Base-by-base conservation (phyloP, 2,888 invertebrate genomes). In the Eugnorisma glareosa region DNA sequence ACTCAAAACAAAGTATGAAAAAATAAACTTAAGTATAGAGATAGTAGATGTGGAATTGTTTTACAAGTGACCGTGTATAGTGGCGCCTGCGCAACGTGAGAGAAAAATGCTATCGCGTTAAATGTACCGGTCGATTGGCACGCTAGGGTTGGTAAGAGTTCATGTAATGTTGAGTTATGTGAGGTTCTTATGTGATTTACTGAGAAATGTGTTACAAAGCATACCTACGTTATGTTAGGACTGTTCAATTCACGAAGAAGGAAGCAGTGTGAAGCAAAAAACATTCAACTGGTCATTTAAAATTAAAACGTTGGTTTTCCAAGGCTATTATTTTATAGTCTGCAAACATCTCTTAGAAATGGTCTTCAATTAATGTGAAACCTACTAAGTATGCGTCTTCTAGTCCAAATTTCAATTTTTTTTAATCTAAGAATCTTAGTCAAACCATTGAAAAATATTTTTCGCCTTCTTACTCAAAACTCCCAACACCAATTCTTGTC, bases 21-120 rank as follows among this genome's bases (percentile, higher is more conserved):
- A 80, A 57, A 43, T 1, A 37, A 24, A 31, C 13, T 10, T 69
- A 71, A 57, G 28, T 77, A 71, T 77, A 68, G 51, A 40, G 67
- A 51, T 48, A 28, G 31, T 37, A 64, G 35, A 67, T 51, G 51
- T 79, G 51, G 83, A 75, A 85, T 85, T 83, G 73, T 86, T 87
- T 80, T 84, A 84, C 82, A 81, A 79, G 79, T 72, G 70, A 67
- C 68, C 68, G 73, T 77, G 75, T 77, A 59, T 77, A 84, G 84
- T 76, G 85, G 87, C 87, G 88, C 85, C 75, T 73, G 78, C 66
- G 74, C 77, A 79, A 75, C 77, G 86, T 86, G 86, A 68, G 85
- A 87, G 85, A 88, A 86, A 86, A 86, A 86, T 83, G 81, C 79
- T 79, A 80, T 79, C 87, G 83, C 67, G 82, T 80, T 81, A 86